phyloP scores from a whole-genome alignment of 2,113 vertebrate species.

The Xiphophorus maculatus region DNA sequence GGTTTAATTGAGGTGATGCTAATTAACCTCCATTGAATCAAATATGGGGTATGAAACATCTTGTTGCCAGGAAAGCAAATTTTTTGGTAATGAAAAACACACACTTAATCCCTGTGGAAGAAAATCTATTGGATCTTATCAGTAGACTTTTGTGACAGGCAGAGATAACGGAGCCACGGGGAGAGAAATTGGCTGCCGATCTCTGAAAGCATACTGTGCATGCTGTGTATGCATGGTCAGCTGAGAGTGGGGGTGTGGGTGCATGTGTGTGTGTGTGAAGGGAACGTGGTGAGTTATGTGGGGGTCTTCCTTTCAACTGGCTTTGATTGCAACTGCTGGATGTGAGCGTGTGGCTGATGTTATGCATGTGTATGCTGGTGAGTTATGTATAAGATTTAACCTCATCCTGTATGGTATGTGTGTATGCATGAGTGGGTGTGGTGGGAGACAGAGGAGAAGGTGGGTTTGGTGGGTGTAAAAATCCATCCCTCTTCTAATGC shows the following conservation, averaged over 20 bases:
- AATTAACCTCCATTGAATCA: slow-evolving; percentile 13
- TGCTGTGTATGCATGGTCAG: slow-evolving; percentile 17
- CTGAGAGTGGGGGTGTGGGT: slow-evolving; percentile 15
- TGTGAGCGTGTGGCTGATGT: slow-evolving; percentile 2
- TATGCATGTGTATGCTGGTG: slow-evolving; percentile 7
- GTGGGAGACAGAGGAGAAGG: slow-evolving; percentile 10
- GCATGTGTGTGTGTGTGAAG: background rate
- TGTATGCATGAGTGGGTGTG: slow-evolving; percentile 8
- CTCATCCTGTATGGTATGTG: slow-evolving; percentile 9
- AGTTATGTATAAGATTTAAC: background rate
- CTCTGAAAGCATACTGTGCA: slow-evolving; percentile 31
- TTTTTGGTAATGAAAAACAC: slow-evolving; percentile 47
- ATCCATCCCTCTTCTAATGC: slow-evolving; percentile 61
- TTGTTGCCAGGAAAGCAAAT: slow-evolving; percentile 42
- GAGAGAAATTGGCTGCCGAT: slow-evolving; percentile 55
- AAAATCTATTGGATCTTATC: slow-evolving; percentile 70
- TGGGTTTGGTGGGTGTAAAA: slow-evolving; percentile 33
- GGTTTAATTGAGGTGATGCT: background rate
- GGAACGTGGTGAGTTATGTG: too few relatives aligned
- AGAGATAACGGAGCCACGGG: slow-evolving; percentile 60
- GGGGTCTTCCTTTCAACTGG: slow-evolving; percentile 28
- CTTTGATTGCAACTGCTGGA: slow-evolving; percentile 27
- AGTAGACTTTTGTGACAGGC: slow-evolving; percentile 59
- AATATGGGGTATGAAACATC: slow-evolving; percentile 20
- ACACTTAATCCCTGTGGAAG: slow-evolving; percentile 52